Evolutionary conservation across 1,140 invertebrate species (phyloP), one percentile per base, ranked within the genome.

Genomic region (Vanessa atalanta): DNA sequence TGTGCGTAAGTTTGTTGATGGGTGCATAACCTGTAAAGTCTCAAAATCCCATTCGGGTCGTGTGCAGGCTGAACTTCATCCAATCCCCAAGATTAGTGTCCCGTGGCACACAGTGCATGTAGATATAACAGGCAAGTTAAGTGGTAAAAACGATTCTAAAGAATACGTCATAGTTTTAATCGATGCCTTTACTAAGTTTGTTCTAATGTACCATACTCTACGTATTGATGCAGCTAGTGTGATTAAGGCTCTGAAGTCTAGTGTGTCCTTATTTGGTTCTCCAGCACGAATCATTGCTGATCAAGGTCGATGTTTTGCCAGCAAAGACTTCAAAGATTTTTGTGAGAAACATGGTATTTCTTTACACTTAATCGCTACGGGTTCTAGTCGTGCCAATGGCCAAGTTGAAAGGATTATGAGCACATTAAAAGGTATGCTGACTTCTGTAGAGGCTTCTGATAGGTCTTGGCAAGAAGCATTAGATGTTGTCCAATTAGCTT

Each of bases 341-440:
- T 84, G 83, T 64, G 48, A 55, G 11, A 55, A 31, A 47, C 50
- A 73, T 11, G 79, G 79, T 37, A 80, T 81, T 47, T 26, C 76
- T 4, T 55, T 80, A 23, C 81, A 83, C 69, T 65, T 83, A 15
- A 79, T 83, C 26, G 79, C 83, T 2, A 83, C 79, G 0, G 81
- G 79, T 23, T 55, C 76, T n/a, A 65, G 61, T 50, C 68, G 79
- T 11, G 80, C 73, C 3, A 83, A 81, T 53, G 78, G 79, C 15
- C 77, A 81, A 63, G 82, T 89, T n/a, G 87, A 89, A 70, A 78
- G 87, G 9, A 73, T 80, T 23, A 87, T 88, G 79, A 75, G 76
- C 43, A 79, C 53, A 13, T 43, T 72, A 16, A 76, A 72, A 47
- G n/a, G 12, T 16, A 78, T 75, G 72, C 43, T 78, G 14, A 78